phyloP scores from a whole-genome alignment of 2,888 invertebrate species.

The Oxycera nigricornis region DNA sequence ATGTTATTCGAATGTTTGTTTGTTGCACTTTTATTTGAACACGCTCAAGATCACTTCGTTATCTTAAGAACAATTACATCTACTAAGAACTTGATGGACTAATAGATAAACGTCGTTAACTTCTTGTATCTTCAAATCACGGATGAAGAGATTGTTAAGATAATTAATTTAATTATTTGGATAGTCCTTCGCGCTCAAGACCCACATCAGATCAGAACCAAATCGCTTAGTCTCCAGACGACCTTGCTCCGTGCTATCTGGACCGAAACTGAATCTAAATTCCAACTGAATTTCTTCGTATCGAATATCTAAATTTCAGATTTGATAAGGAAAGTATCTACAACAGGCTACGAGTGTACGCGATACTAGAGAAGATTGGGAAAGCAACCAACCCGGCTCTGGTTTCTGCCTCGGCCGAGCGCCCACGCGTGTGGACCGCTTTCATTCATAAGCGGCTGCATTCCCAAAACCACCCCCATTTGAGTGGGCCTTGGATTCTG shows the following conservation, averaged over 20 bases:
- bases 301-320: constrained; percentile 15
- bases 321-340: constrained; percentile 18
- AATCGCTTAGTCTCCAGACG: constrained; percentile 1
- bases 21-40: background rate
- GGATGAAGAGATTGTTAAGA: background rate
- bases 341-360: background rate
- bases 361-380: background rate
- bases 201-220: background rate
- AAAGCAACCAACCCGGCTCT: background rate
- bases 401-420: background rate
- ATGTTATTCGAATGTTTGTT: background rate
- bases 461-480: constrained; percentile 23
- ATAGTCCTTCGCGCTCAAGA: constrained; percentile 3
- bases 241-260: constrained; percentile 26
- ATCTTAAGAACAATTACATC: background rate
- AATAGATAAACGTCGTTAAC: background rate
- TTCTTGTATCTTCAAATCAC: background rate
- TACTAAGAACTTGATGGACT: background rate
- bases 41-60: background rate
- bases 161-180: background rate
- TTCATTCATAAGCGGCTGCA: constrained; percentile 24
- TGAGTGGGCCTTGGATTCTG: background rate
- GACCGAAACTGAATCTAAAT: constrained; percentile 38
- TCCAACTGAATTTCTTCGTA: background rate
- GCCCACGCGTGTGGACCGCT: constrained; percentile 28